Base-by-base conservation (phyloP, 2,113 vertebrate species). In the Lampris incognitus region DNA sequence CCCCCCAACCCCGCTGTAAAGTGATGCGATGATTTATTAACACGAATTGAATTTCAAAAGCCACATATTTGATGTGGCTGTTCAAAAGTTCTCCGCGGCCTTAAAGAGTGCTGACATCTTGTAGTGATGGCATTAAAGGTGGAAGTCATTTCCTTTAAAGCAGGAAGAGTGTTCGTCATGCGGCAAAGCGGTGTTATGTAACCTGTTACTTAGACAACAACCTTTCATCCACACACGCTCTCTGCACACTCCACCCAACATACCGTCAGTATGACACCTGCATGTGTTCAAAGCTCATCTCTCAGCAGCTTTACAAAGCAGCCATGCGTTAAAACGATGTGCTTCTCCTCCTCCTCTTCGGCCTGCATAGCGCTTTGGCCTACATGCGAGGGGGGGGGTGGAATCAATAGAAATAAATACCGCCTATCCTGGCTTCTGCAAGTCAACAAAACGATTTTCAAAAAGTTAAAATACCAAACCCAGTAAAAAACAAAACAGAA, bases 91-190 rank as follows among this genome's bases (percentile, higher is more conserved):
- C 66, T 74, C 85, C 89, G 84, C 89, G 88, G 89, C 84, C 60
- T 85, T 72, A 85, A 90, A 77, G 57, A 73, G 65, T 71, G 61
- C 79, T 89, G 86, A 89, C 89, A 90, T 90, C 83, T 55, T 91
- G 4, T 61, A 72, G 58, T 48, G 79, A 66, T 72, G 76, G 71
- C 72, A 74, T 65, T 71, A 68, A 78, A 74, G 64, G 65, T 56
- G 2, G 24, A 0, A 66, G 46, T 55, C n/a, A 59, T 74, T 52
- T 73, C 46, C 68, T 39, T 24, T 63, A 49, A 78, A 78, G 72
- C 69, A 65, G 78, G 39, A 76, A 57, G 36, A 62, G 60, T 78
- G 57, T 76, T 62, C 76, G 63, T 24, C 2, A 57, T 41, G 6
- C 42, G 57, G 42, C 13, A 56, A 24, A 68, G 7, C 40, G 9